These are phyloP conservation scores for Cancer borealis DNA, from an alignment of 2,888 invertebrate species.

Conservation along the genomic window DNA sequence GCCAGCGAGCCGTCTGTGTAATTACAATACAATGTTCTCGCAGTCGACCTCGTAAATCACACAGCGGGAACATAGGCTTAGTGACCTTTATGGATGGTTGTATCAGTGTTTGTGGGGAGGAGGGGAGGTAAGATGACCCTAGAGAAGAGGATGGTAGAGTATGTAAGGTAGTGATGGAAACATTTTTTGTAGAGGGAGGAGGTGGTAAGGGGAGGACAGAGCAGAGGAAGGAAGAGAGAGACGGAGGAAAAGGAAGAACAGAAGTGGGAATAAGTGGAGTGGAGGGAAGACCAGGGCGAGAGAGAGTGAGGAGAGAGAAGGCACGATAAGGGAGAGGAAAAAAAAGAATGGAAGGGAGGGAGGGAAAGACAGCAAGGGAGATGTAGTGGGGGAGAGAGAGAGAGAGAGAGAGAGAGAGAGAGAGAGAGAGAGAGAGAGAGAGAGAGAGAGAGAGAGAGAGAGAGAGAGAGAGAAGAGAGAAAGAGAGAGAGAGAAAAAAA, in stretches of 20 bases:
- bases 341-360: not conserved
- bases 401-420: not conserved
- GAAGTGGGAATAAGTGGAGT: not conserved
- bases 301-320: slow-evolving; percentile 35
- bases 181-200: not conserved
- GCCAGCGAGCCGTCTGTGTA: not conserved
- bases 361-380: not conserved
- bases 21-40: not conserved
- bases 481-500: not conserved
- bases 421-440: not conserved
- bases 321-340: not conserved
- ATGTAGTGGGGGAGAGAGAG: not conserved
- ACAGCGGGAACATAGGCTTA: not conserved
- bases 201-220: not conserved
- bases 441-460: slow-evolving; percentile 6
- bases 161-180: not conserved
- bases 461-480: slow-evolving; percentile 6
- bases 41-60: not conserved
- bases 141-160: not conserved
- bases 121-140: not conserved
- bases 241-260: not conserved
- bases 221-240: not conserved
- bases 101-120: not conserved
- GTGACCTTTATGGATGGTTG: not conserved
- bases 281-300: not conserved